These are phyloP conservation scores for Hipparchia sbordonii DNA, from an alignment of 2,888 invertebrate genomes.

Conservation along the genomic window DNA sequence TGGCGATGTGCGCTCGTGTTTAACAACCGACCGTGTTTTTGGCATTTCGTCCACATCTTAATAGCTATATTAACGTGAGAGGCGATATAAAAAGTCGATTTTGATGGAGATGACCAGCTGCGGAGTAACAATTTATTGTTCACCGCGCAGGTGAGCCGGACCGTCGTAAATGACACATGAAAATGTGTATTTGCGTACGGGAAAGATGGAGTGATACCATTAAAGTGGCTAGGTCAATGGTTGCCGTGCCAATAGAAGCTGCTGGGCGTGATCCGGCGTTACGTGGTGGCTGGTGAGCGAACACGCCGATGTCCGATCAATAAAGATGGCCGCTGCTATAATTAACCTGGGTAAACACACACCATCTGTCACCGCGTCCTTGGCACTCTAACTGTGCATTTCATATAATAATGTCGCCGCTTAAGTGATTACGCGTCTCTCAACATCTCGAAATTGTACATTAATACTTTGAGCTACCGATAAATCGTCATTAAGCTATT, in stretches of 20 bases:
- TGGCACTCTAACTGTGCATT: conserved; percentile 46
- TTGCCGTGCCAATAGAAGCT: conserved; percentile 67
- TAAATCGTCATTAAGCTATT: conserved; percentile 59
- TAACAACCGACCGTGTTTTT: conserved; percentile 72
- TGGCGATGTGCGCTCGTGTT: conserved; percentile 75
- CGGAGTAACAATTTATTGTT: conserved; percentile 66
- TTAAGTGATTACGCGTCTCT: conserved; percentile 39
- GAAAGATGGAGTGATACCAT: conserved; percentile 55
- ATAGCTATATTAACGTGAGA: conserved; percentile 73
- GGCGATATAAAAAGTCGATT: conserved; percentile 73
- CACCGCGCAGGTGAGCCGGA: conserved; percentile 54
- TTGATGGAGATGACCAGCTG: conserved; percentile 72
- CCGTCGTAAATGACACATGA: conserved; percentile 49
- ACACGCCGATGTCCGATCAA: conserved; percentile 64
- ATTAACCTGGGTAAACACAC: conserved; percentile 53
- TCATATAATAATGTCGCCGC: conserved; percentile 40
- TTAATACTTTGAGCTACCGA: conserved; percentile 41
- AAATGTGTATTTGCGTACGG: conserved; percentile 43
- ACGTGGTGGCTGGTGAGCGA: conserved; percentile 42
- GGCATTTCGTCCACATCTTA: conserved; percentile 69
- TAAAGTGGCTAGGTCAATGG: conserved; percentile 59
- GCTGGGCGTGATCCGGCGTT: conserved; percentile 65
- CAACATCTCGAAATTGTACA: conserved; percentile 39
- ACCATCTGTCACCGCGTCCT: conserved; percentile 58
- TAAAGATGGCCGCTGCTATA: conserved; percentile 59